These are phyloP conservation scores for Zaprionus capensis DNA, from an alignment of 1,140 invertebrate species.

Conservation along the genomic window DNA sequence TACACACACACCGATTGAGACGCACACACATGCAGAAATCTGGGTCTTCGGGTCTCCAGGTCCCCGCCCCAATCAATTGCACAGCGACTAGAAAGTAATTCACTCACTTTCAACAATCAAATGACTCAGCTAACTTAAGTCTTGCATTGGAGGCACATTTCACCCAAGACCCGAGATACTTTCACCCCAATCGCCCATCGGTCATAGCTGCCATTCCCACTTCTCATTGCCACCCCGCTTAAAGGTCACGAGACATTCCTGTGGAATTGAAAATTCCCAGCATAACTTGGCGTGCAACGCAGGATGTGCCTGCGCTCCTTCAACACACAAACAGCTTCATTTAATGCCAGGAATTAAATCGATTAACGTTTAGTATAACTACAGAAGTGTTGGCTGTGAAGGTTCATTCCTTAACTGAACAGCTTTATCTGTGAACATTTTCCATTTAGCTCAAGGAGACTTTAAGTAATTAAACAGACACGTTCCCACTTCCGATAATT, in stretches of 20 bases:
- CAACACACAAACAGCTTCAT: constrained; percentile 23
- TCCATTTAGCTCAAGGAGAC: too few species aligned
- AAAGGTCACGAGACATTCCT: constrained; percentile 45
- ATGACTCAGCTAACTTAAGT: constrained; percentile 5
- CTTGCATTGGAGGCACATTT: constrained; percentile 23
- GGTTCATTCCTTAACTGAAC: background rate
- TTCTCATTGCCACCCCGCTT: background rate
- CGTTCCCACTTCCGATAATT: too few species aligned
- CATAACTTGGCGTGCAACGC: constrained; percentile 7
- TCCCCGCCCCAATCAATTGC: constrained; percentile 31
- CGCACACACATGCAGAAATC: constrained; percentile 7
- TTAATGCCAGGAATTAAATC: background rate
- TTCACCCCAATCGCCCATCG: background rate
- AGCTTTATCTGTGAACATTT: background rate
- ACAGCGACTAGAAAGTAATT: constrained; percentile 44
- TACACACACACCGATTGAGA: background rate
- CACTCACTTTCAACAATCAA: constrained; percentile 25
- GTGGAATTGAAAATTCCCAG: constrained; percentile 27
- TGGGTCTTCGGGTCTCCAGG: background rate
- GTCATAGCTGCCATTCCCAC: background rate
- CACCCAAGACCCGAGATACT: constrained; percentile 23
- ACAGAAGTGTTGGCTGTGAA: background rate
- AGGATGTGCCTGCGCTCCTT: background rate
- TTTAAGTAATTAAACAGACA: too few species aligned
- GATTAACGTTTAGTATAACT: constrained; percentile 4